phyloP scores from a whole-genome alignment of 2,113 vertebrate species.

The Cephalopterus ornatus region DNA sequence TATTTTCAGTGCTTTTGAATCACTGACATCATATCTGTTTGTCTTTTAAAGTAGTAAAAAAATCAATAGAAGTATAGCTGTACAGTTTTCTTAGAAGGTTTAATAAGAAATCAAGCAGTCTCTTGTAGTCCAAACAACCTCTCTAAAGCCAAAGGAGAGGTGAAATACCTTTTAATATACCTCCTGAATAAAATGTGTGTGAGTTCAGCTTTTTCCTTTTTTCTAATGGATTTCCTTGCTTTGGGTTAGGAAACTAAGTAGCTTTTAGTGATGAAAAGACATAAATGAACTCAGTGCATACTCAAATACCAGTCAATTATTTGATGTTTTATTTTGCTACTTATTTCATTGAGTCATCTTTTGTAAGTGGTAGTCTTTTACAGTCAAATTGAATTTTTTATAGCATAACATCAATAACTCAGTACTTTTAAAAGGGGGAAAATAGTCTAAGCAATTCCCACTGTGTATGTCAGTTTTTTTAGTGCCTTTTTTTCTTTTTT shows the following conservation, averaged over 20 bases:
- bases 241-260: background rate
- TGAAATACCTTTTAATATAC: background rate
- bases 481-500: background rate
- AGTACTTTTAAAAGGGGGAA: background rate
- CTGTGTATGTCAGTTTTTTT: background rate
- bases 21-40: background rate
- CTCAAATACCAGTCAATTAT: background rate
- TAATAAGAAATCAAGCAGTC: background rate
- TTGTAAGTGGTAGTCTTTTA: background rate
- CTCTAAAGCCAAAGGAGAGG: background rate
- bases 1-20: background rate
- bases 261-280: background rate
- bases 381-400: background rate
- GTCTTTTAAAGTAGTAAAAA: background rate
- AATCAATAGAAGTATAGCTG: background rate
- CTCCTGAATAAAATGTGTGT: background rate
- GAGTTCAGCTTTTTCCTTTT: accelerated
- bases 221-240: background rate
- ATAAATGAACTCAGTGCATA: background rate
- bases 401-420: background rate
- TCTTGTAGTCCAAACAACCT: background rate
- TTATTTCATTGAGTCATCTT: background rate
- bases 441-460: background rate
- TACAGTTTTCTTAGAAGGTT: background rate
- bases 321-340: background rate